Conservation (phyloP, 2,113 vertebrate genomes). For the Rhabdornis inornatus region DNA sequence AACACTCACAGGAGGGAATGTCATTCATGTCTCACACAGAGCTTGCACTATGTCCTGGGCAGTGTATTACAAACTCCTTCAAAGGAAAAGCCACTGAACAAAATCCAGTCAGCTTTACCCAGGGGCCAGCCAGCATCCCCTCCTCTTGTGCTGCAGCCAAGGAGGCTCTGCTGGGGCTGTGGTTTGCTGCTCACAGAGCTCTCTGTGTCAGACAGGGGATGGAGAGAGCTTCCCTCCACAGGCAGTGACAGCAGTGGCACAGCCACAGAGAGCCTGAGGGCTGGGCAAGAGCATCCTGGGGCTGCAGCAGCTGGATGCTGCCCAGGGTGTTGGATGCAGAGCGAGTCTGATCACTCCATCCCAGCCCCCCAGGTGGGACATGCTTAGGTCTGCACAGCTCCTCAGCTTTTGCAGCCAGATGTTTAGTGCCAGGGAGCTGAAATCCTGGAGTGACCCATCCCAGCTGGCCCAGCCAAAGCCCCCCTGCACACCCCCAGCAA, state of each 20-base stretch:
- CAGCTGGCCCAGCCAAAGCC: background rate
- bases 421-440: background rate
- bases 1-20: slow-evolving; percentile 25
- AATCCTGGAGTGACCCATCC: background rate
- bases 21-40: slow-evolving; percentile 37
- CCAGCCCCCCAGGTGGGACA: background rate
- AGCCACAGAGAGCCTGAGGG: fast-evolving
- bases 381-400: background rate
- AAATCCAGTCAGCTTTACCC: background rate
- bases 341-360: fast-evolving
- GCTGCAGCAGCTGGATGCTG: background rate
- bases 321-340: fast-evolving
- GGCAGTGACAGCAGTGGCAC: background rate
- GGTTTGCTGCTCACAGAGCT: background rate
- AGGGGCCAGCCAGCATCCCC: slow-evolving; percentile 14
- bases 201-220: background rate
- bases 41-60: slow-evolving; percentile 26
- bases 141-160: background rate
- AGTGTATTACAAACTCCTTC: background rate
- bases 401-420: background rate
- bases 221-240: background rate
- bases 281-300: background rate
- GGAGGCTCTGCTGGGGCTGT: background rate
- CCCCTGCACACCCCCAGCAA: fast-evolving
- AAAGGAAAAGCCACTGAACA: slow-evolving; percentile 11